Evolutionary conservation across 2,113 vertebrate species (phyloP), one percentile per base, ranked within the genome.

Genomic region (Syrmaticus mikado): DNA sequence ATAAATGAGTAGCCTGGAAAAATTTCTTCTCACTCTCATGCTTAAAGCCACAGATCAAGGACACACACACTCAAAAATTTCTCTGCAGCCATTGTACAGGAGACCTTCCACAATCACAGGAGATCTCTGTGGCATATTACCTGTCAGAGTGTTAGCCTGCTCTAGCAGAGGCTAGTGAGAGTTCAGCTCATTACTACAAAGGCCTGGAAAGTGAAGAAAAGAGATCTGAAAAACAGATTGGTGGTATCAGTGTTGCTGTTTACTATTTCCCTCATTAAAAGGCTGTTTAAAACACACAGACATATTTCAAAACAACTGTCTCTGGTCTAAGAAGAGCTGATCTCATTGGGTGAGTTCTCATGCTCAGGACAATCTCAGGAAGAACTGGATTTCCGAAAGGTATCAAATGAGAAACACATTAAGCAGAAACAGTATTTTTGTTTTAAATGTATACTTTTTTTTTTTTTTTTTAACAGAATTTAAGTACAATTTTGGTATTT

Each of bases 1-100:
- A 97, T 76, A 94, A 90, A 90, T 96, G 97, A 96, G 95, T 96
- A 97, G 79, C 75, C 89, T 88, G 67, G 73, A 97, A 97, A 97
- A 95, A 92, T 88, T 91, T 65, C 66, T 96, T 93, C 94, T 94
- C 74, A 80, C 27, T 95, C 21, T 50, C n/a, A 43, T 89, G 40
- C 91, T 95, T 94, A 96, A 97, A 97, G 66, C 66, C 82, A 88
- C 20, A 85, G 89, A 96, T 94, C 81, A 96, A 97, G 62, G 87
- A 80, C 43, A 92, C 90, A 93, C 95, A 50, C 30, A n/a, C 20
- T 28, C 24, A 46, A 25, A 57, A 34, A 52, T 8, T 5, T 73
- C 55, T 87, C 50, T 66, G 11, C 85, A 91, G 8, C 53, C 45
- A 55, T 91, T 92, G 68, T 77, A 18, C n/a, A 65, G 25, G 22